These are phyloP conservation scores for Gymnarchus niloticus DNA, from an alignment of 2,113 vertebrate genomes.

Conservation along the genomic window DNA sequence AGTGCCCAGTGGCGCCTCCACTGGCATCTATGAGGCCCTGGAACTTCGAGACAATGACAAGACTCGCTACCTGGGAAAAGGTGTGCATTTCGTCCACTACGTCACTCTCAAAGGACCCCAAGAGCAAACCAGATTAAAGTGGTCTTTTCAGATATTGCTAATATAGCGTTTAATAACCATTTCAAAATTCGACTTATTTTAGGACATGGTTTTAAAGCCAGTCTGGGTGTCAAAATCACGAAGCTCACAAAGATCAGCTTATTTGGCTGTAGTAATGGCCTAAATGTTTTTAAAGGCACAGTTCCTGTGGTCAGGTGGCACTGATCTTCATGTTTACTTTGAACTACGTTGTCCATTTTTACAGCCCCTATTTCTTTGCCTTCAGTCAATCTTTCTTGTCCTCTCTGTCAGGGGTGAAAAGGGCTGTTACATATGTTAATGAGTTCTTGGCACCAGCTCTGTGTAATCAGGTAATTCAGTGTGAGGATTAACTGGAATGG, in stretches of 20 bases:
- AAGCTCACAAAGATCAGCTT: no score
- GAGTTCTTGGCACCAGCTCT: slow-evolving; percentile 74
- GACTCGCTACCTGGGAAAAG: slow-evolving; percentile 88
- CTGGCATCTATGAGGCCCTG: slow-evolving; percentile 92
- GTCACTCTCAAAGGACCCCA: neutral
- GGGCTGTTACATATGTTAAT: slow-evolving; percentile 78
- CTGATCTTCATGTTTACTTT: neutral
- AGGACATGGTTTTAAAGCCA: no score
- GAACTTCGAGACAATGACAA: slow-evolving; percentile 96
- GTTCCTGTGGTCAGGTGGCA: neutral
- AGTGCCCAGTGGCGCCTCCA: slow-evolving; percentile 91
- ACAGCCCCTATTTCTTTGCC: neutral
- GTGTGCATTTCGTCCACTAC: slow-evolving; percentile 49
- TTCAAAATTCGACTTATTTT: neutral
- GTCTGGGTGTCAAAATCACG: neutral
- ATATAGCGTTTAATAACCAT: neutral
- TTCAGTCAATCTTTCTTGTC: slow-evolving; percentile 10
- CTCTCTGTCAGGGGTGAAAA: slow-evolving; percentile 70
- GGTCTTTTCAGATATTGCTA: neutral
- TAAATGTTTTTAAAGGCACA: neutral
- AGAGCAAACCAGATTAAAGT: neutral
- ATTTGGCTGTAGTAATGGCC: neutral
- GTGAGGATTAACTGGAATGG: slow-evolving; percentile 21
- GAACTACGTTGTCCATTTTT: neutral
- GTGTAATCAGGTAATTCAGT: slow-evolving; percentile 70